Evolutionary conservation across 2,888 invertebrate species (phyloP).

Genomic region (Leucania comma): DNA sequence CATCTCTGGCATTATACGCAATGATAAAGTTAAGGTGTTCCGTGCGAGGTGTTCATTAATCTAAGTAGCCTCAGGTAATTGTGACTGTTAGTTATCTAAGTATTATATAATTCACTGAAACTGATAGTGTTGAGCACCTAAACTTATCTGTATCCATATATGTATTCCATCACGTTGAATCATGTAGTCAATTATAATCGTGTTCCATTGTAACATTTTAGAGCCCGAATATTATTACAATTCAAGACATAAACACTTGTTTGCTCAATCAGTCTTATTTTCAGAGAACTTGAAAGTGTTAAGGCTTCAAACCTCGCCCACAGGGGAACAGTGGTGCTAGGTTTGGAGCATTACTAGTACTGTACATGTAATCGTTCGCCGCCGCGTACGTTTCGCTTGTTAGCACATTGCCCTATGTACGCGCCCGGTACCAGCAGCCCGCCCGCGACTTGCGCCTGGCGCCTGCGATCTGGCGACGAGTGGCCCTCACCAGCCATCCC

Average conservation of each 20-base stretch:
- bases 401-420: slow-evolving; percentile 70
- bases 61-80: slow-evolving; percentile 74
- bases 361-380: slow-evolving; percentile 56
- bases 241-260: slow-evolving; percentile 62
- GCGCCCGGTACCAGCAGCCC: slow-evolving; percentile 77
- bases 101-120: slow-evolving; percentile 78
- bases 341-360: slow-evolving; percentile 64
- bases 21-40: slow-evolving; percentile 89
- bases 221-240: slow-evolving; percentile 58
- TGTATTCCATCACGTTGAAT: slow-evolving; percentile 78
- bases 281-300: slow-evolving; percentile 70
- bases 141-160: slow-evolving; percentile 83
- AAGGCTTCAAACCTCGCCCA: slow-evolving; percentile 69
- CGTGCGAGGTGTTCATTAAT: slow-evolving; percentile 86
- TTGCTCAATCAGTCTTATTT: slow-evolving; percentile 71
- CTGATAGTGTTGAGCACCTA: slow-evolving; percentile 87
- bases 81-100: slow-evolving; percentile 69
- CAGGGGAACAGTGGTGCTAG: slow-evolving; percentile 60
- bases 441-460: slow-evolving; percentile 61
- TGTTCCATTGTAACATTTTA: slow-evolving; percentile 67
- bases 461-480: slow-evolving; percentile 59
- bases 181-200: slow-evolving; percentile 74
- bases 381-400: slow-evolving; percentile 68
- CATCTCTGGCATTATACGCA: slow-evolving; percentile 72
- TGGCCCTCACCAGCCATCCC: slow-evolving; percentile 82